Evolutionary conservation across 2,888 invertebrate genomes (phyloP).

Genomic region (Marronus borbonicus): DNA sequence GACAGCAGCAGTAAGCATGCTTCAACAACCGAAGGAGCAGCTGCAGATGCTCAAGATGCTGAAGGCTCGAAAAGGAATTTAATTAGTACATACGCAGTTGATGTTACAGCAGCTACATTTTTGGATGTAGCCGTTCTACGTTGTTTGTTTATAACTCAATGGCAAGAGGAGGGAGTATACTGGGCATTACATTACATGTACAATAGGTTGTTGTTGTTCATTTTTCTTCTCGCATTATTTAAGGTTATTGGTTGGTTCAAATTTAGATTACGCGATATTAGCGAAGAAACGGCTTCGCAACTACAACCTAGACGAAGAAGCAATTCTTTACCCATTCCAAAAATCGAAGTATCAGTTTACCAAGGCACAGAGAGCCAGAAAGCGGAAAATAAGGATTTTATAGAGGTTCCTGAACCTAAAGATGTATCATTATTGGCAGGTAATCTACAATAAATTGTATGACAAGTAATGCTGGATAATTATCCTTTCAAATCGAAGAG

Average conservation of each 20-base stretch:
- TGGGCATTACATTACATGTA: conserved; percentile 96
- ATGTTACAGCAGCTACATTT: conserved; percentile 92
- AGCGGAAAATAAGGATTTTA: conserved; percentile 81
- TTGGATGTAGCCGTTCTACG: conserved; percentile 96
- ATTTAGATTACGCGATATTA: conserved; percentile 86
- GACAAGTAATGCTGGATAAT: background rate
- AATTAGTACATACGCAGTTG: conserved; percentile 61
- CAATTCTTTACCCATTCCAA: conserved; percentile 93
- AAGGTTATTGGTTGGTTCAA: conserved; percentile 52
- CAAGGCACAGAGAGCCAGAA: conserved; percentile 83
- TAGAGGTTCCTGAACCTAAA: conserved; percentile 83
- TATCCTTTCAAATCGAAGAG: conserved; percentile 64
- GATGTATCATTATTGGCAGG: conserved; percentile 79
- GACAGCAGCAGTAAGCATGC: conserved; percentile 75
- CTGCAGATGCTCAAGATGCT: conserved; percentile 55
- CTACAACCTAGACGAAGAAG: conserved; percentile 89
- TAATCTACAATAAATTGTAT: conserved; percentile 59
- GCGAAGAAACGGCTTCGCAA: conserved; percentile 85
- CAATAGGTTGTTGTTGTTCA: conserved; percentile 78
- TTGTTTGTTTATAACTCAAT: conserved; percentile 95
- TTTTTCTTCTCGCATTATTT: background rate
- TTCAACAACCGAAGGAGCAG: conserved; percentile 61
- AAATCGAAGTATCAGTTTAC: conserved; percentile 90
- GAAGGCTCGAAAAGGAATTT: conserved; percentile 60
- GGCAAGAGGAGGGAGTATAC: conserved; percentile 98